Evolutionary conservation across 2,113 vertebrate genomes (phyloP).

Genomic region (Ranitomeya variabilis): DNA sequence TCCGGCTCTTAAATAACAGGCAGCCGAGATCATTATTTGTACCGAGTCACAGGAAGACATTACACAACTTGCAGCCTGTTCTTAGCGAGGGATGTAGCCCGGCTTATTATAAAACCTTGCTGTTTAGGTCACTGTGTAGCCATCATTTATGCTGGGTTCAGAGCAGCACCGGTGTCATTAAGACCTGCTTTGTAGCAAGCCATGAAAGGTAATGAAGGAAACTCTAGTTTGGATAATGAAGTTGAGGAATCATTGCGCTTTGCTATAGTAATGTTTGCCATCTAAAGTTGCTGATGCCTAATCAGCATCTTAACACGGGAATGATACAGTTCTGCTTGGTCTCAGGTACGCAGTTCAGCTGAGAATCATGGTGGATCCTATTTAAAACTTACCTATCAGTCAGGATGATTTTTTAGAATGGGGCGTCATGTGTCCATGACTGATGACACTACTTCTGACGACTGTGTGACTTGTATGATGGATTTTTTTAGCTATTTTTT

Average conservation of each 20-base stretch:
- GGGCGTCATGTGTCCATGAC: no score
- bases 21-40: slow-evolving; percentile 69
- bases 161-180: slow-evolving; percentile 31
- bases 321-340: neutral
- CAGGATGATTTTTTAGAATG: no score
- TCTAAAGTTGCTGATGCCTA: neutral
- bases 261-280: neutral
- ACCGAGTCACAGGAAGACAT: slow-evolving; percentile 63
- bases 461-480: no score
- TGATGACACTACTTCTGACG: no score
- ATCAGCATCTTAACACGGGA: neutral
- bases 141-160: slow-evolving; percentile 9
- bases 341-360: neutral
- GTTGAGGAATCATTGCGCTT: slow-evolving; percentile 16
- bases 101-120: slow-evolving; percentile 62
- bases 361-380: neutral
- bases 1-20: slow-evolving; percentile 73
- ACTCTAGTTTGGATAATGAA: slow-evolving; percentile 13
- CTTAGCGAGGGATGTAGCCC: slow-evolving; percentile 38
- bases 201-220: neutral
- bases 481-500: no score
- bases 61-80: slow-evolving; percentile 9
- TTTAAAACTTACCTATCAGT: neutral
- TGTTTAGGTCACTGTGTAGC: slow-evolving; percentile 51
- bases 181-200: neutral